A percentile compares a stretch with the other conserved stretches of the same genome.
phyloP scores from a whole-genome alignment of 2,888 invertebrate genomes.

The Trachelus tabidus region DNA sequence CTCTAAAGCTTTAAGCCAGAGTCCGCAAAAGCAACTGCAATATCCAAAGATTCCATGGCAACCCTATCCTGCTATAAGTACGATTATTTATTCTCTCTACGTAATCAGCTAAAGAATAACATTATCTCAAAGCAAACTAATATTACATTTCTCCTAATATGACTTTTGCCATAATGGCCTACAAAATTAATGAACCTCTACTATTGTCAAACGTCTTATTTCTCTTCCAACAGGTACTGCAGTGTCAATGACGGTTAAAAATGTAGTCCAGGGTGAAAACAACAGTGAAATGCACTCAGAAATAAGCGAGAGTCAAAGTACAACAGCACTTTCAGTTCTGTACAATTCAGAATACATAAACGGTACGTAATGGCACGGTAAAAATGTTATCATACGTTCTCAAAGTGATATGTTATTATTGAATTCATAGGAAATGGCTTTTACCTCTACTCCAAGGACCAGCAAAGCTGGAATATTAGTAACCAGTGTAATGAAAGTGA shows the following conservation, averaged over 20 bases:
- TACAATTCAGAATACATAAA: constrained; percentile 79
- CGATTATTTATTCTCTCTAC: constrained; percentile 9
- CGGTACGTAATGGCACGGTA: constrained; percentile 64
- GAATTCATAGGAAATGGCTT: constrained; percentile 76
- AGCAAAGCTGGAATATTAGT: constrained; percentile 67
- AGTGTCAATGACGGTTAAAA: constrained; percentile 15
- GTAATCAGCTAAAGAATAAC: neutral
- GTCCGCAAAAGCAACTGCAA: constrained; percentile 17
- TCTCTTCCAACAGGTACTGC: constrained; percentile 28
- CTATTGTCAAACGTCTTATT: neutral
- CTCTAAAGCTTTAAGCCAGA: constrained; percentile 39
- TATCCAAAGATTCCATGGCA: constrained; percentile 77
- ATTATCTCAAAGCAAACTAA: neutral
- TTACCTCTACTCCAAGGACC: constrained; percentile 76
- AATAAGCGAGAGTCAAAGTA: constrained; percentile 63
- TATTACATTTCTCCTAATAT: neutral
- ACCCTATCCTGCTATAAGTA: constrained; percentile 73
- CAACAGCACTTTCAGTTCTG: constrained; percentile 78
- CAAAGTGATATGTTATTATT: constrained; percentile 18
- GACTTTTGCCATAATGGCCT: neutral
- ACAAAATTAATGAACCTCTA: neutral
- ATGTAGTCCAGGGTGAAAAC: constrained; percentile 11
- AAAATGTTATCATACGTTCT: neutral
- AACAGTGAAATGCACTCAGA: constrained; percentile 24
- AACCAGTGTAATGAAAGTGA: constrained; percentile 58